phyloP scores from a whole-genome alignment of 2,888 invertebrate species.

The Phaedon cochleariae region DNA sequence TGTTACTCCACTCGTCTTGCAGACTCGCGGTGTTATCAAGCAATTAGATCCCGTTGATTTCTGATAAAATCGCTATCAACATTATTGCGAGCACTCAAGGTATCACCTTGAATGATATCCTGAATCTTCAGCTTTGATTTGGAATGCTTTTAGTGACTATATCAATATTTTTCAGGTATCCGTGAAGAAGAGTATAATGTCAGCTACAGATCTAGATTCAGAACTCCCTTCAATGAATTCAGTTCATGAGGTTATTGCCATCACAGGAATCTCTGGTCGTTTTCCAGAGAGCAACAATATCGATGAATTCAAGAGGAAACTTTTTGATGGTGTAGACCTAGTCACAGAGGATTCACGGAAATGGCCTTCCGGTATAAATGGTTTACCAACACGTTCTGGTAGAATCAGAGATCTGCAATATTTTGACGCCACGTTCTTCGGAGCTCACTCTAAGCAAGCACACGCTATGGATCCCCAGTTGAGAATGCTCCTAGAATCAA shows the following conservation, averaged over 20 bases:
- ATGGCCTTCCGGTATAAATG: slow-evolving; percentile 4
- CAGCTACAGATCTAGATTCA: too few relatives aligned
- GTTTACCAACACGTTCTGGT: background rate
- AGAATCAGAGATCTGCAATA: background rate
- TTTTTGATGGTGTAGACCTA: slow-evolving; percentile 3
- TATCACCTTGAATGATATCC: too few relatives aligned
- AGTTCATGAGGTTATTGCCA: background rate
- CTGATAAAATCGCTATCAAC: too few relatives aligned
- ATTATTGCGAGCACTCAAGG: too few relatives aligned
- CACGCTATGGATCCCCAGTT: background rate
- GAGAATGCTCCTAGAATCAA: slow-evolving; percentile 4
- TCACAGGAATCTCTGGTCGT: slow-evolving; percentile 5
- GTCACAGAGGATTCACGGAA: background rate
- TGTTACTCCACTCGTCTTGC: too few relatives aligned
- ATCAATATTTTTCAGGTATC: too few relatives aligned
- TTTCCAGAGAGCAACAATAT: slow-evolving; percentile 11
- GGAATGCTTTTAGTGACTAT: too few relatives aligned
- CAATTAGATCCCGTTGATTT: too few relatives aligned
- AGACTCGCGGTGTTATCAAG: too few relatives aligned
- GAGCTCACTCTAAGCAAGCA: background rate
- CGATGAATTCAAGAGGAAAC: slow-evolving; percentile 6
- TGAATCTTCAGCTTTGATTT: too few relatives aligned
- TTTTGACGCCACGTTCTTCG: background rate
- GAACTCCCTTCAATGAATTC: too few relatives aligned
- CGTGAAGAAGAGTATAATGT: too few relatives aligned